Evolutionary conservation across 2,797 vertebrate genomes (phyloP), one percentile per base, ranked within the genome.

Genomic region (Poecilia picta): DNA sequence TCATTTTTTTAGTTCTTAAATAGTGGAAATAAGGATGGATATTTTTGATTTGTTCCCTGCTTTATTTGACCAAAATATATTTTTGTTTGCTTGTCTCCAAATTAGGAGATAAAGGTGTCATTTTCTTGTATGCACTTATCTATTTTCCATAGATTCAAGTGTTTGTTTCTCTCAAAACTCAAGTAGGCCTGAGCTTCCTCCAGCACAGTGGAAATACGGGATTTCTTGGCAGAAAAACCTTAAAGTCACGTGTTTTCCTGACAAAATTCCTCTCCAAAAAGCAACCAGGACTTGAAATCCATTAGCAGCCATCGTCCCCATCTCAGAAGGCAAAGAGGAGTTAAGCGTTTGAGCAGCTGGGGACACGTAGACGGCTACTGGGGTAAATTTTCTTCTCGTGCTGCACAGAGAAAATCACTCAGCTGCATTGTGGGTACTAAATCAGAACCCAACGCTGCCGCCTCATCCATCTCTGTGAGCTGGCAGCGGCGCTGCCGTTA

Each of bases 401-500:
- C 78, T 86, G 79, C 81, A 68, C 75, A 73, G 88, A 90, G 89
- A 88, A 87, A 94, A 90, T 89, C 88, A 89, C 85, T 91, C 82
- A 81, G 82, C 78, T 78, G 81, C 85, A 82, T 83, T 88, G 88
- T 88, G 83, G 16, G 0, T 86, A 92, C 88, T 85, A 88, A 93
- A 92, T 93, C 90, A 88, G 80, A 85, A 89, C 83, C 70, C 68
- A 46, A 28, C 81, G 8, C 25, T 31, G 77, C 78, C 15, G 15
- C 72, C 80, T 73, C 87, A 90, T 92, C 89, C 87, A 89, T 92
- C 88, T 91, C 77, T 72, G 85, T 85, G 83, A 75, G 78, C 72
- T 53, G 81, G 41, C 80, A 39, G 73, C 20, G 46, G 64, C 73
- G 73, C 78, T 57, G 81, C 75, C 70, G 83, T 78, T 77, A 73